These are phyloP conservation scores for Pyrrhia umbra DNA, from an alignment of 2,888 invertebrate species.

Conservation along the genomic window DNA sequence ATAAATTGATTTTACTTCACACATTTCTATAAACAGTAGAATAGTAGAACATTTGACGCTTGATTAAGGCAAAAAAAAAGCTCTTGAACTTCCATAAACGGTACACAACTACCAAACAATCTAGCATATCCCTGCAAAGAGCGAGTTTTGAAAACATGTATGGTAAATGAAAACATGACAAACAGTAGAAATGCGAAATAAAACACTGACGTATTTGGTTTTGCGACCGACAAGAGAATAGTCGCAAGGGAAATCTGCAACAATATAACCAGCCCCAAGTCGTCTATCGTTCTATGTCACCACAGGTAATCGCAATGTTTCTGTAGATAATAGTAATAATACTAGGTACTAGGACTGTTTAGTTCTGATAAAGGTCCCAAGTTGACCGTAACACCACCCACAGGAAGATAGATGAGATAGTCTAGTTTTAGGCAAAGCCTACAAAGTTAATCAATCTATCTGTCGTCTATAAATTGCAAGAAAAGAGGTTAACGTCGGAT, in stretches of 20 bases:
- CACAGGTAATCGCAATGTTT: slow-evolving; percentile 39
- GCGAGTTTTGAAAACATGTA: too few species aligned
- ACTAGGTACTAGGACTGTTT: slow-evolving; percentile 23
- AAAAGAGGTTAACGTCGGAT: slow-evolving; percentile 29
- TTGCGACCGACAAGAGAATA: slow-evolving; percentile 22
- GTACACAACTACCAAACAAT: too few species aligned
- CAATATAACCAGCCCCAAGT: slow-evolving; percentile 8
- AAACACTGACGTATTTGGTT: slow-evolving; percentile 17
- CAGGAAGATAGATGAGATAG: slow-evolving; percentile 41
- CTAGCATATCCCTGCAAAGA: too few species aligned
- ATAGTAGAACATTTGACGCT: too few species aligned
- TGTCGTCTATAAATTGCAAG: slow-evolving; percentile 39
- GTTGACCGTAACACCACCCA: slow-evolving; percentile 37
- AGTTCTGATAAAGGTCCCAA: slow-evolving; percentile 43
- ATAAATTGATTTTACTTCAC: too few species aligned
- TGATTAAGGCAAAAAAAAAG: too few species aligned
- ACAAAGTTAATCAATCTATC: slow-evolving; percentile 46
- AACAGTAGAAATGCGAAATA: neutral
- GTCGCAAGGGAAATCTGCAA: slow-evolving; percentile 40
- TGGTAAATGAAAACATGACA: neutral
- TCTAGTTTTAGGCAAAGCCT: slow-evolving; percentile 52
- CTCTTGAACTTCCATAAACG: too few species aligned
- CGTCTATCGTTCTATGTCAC: slow-evolving; percentile 43
- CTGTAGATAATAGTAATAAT: slow-evolving; percentile 33
- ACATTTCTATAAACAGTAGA: too few species aligned